phyloP scores from a whole-genome alignment of 2,797 vertebrate species.

The Karalla daura region DNA sequence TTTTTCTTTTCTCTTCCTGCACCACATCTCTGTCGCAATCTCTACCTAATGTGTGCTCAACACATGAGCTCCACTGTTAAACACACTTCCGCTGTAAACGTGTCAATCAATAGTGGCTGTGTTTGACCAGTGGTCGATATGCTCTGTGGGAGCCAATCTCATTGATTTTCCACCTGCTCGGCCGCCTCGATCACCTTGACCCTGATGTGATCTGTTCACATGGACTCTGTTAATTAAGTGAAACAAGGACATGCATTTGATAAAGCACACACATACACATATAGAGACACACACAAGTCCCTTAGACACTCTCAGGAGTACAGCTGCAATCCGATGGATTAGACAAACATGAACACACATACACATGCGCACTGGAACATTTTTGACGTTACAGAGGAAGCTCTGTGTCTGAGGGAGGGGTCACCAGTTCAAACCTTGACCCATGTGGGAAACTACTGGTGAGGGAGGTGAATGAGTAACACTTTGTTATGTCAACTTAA shows the following conservation, averaged over 20 bases:
- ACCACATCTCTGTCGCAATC: neutral
- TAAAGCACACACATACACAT: conserved; percentile 39
- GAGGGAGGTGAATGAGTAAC: conserved; percentile 46
- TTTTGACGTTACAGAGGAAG: conserved; percentile 34
- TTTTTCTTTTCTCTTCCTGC: neutral
- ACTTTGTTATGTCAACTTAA: too few species aligned
- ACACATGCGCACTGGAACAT: conserved; percentile 1
- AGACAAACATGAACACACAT: conserved; percentile 3
- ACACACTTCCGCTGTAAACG: conserved; percentile 60
- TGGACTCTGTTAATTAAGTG: conserved; percentile 68
- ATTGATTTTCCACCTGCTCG: conserved; percentile 73
- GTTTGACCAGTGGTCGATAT: conserved; percentile 73
- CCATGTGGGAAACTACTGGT: conserved; percentile 33
- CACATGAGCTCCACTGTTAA: conserved; percentile 53
- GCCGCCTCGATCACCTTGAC: conserved; percentile 64
- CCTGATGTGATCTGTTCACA: conserved; percentile 36
- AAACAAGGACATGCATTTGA: conserved; percentile 50
- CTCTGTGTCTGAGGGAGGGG: conserved; percentile 14
- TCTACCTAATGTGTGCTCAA: conserved; percentile 30
- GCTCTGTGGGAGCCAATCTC: conserved; percentile 51
- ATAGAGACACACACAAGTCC: conserved; percentile 44
- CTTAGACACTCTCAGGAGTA: neutral
- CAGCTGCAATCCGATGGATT: conserved; percentile 35
- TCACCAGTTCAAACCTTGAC: conserved; percentile 15
- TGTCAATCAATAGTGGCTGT: conserved; percentile 63